Base-by-base conservation (phyloP, 2,113 vertebrate species). In the Erpornis zantholeuca region DNA sequence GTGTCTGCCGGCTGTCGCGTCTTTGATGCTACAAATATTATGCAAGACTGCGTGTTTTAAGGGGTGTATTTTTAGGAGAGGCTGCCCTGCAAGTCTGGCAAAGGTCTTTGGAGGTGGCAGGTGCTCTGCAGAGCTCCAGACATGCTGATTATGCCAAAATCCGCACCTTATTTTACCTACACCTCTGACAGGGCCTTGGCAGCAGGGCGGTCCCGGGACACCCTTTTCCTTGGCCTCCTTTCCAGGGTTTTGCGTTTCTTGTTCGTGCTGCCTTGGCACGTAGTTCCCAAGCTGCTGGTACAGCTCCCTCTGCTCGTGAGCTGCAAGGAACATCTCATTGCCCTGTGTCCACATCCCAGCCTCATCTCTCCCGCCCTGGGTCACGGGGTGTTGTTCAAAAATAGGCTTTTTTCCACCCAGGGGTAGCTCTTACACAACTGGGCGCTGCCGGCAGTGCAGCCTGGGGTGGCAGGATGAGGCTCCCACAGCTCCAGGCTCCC, bases 351-450 rank as follows among this genome's bases (percentile, higher is more conserved):
- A 1, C 40, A 40, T 28, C 25, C 78, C 3, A 3, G 6, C 56
- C 28, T 42, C 0, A 0, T 44, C 11, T 2, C 0, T 83, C 69
- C 60, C 1, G 0, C 47, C 52, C 31, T 23, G 68, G 18, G 10
- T 42, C 59, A 19, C 7, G 6, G 33, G 49, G 44, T 11, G 42
- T 31, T 75, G 47, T 12, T 36, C 78, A 27, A n/a, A 40, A 63
- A 66, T 0, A 9, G 3, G 12, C 10, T 54, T 49, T 64, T 69
- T 57, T 40, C 15, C 44, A 27, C 19, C 11, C 72, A 27, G 49
- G 38, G 29, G 6, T 8, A 17, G 35, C 53, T 77, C 47, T 94
- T 69, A 35, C 52, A 79, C 80, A 76, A 2, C 24, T 10, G 4
- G 52, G 56, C 3, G 0, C 35, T 12, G 15, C 49, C 22, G 47